These are phyloP conservation scores for Diarsia dahlii DNA, from an alignment of 2,888 invertebrate species.

Conservation along the genomic window DNA sequence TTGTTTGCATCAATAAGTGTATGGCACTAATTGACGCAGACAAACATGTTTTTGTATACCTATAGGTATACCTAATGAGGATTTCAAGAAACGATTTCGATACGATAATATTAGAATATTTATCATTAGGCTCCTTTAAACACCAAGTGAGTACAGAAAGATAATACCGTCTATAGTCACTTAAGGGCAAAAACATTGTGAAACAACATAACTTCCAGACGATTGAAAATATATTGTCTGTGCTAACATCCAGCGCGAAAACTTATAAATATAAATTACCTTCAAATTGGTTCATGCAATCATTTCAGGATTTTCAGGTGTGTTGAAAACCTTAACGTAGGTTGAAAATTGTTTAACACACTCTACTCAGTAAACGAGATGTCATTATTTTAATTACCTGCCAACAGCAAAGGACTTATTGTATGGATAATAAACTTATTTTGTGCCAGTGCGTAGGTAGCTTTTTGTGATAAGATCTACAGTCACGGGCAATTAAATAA, in stretches of 20 bases:
- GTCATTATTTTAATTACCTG: slow-evolving; percentile 42
- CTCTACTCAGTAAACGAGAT: neutral
- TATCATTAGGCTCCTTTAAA: neutral
- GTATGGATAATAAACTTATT: slow-evolving; percentile 12
- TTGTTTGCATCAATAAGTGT: neutral
- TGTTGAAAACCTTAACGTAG: slow-evolving; percentile 1
- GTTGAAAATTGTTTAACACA: slow-evolving; percentile 21
- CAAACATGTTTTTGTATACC: no score
- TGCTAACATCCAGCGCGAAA: neutral
- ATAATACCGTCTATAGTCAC: neutral
- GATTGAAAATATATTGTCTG: neutral
- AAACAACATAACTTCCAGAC: neutral
- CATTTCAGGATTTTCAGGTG: neutral
- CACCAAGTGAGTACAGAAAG: neutral
- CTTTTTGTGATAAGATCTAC: neutral
- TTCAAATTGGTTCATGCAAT: neutral
- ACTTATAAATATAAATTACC: slow-evolving; percentile 21
- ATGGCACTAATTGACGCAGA: no score
- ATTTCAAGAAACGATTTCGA: neutral
- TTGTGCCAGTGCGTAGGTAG: neutral
- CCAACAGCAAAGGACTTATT: slow-evolving; percentile 23
- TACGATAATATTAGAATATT: neutral
- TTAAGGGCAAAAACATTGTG: neutral
- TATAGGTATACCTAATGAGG: neutral
- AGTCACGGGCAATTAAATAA: no score